Evolutionary conservation across 2,888 invertebrate genomes (phyloP).

Genomic region (Patella ulyssiponensis): DNA sequence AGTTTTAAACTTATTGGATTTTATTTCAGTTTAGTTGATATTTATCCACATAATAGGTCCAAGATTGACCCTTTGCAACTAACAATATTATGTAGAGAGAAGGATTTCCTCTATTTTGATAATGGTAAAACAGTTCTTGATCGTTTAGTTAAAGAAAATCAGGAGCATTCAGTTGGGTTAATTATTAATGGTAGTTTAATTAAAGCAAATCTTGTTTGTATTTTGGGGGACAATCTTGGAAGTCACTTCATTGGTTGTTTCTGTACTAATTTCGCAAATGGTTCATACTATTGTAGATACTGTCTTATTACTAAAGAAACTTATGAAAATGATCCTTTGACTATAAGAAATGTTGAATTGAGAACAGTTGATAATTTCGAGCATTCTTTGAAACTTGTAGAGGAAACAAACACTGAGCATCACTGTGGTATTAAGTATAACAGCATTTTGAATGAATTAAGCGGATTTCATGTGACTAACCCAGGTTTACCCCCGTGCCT

Average conservation of each 20-base stretch:
- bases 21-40: not conserved
- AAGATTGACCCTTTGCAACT: conserved; percentile 6
- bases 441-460: not conserved
- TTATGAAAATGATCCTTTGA: not conserved
- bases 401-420: not conserved
- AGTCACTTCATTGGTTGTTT: too few species aligned
- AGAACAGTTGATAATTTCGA: not conserved
- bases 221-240: not conserved
- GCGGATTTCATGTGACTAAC: not conserved
- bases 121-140: not conserved
- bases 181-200: not conserved
- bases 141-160: not conserved
- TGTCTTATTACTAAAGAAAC: not conserved
- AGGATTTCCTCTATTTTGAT: not conserved
- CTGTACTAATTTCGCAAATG: not conserved
- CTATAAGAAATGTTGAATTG: not conserved
- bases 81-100: not conserved
- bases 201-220: not conserved
- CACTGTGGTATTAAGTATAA: not conserved
- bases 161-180: not conserved
- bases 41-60: not conserved
- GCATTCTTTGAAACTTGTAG: not conserved
- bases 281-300: not conserved
- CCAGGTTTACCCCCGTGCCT: conserved; percentile 21
- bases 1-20: not conserved